These are phyloP conservation scores for Phenacoccus solenopsis DNA, from an alignment of 1,140 invertebrate species.

Conservation along the genomic window DNA sequence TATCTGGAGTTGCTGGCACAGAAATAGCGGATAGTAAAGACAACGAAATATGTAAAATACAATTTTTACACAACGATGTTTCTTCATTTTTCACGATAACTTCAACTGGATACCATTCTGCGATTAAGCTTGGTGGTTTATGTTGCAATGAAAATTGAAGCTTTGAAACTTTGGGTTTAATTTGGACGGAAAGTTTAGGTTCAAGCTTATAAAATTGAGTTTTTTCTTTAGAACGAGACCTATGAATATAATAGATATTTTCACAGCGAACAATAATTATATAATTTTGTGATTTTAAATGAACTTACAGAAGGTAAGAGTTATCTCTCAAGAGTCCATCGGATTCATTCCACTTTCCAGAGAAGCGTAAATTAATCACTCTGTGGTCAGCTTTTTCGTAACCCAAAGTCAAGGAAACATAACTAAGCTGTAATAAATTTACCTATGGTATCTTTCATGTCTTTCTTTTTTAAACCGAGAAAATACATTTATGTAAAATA, in stretches of 20 bases:
- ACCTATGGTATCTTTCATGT: background rate
- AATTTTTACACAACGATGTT: background rate
- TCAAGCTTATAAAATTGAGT: background rate
- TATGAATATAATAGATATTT: background rate
- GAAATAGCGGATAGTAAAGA: background rate
- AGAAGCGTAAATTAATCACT: constrained; percentile 5
- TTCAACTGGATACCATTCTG: background rate
- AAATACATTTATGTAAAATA: background rate
- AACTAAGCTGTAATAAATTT: background rate
- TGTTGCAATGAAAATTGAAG: background rate
- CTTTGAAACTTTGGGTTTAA: background rate
- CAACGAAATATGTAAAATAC: background rate
- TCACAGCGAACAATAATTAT: too few species aligned
- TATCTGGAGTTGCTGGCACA: background rate
- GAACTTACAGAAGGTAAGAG: background rate
- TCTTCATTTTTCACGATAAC: background rate
- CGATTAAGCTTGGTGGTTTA: background rate
- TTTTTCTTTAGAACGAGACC: background rate
- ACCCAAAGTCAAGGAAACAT: background rate
- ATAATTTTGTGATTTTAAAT: too few species aligned
- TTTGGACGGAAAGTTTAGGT: background rate
- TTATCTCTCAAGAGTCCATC: background rate
- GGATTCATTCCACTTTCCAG: background rate
- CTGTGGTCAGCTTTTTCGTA: background rate
- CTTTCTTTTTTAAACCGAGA: background rate